Evolutionary conservation across 2,888 invertebrate species (phyloP).

Genomic region (Cerastis rubricosa): DNA sequence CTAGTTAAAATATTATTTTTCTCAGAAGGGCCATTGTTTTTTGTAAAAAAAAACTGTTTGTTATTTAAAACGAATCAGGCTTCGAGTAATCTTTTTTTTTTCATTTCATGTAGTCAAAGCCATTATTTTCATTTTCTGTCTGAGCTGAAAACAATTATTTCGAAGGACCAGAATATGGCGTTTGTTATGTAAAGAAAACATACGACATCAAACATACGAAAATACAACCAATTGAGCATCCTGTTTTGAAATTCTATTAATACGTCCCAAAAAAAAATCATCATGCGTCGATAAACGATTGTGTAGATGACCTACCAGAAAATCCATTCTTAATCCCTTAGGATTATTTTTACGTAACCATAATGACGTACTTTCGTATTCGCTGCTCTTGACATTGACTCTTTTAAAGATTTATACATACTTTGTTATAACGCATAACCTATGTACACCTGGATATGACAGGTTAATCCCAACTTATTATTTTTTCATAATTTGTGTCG

Average conservation of each 20-base stretch:
- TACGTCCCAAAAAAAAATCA: not conserved
- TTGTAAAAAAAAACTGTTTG: not conserved
- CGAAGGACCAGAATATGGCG: not conserved
- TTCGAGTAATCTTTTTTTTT: no score
- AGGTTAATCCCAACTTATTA: not conserved
- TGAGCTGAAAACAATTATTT: not conserved
- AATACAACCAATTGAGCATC: not conserved
- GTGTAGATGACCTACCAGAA: conserved; percentile 9
- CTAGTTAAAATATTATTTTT: not conserved
- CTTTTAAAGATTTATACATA: conserved; percentile 11
- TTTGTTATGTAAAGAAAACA: not conserved
- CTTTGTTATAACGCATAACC: conserved; percentile 2
- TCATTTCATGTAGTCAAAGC: not conserved
- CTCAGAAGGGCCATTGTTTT: not conserved
- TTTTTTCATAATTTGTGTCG: not conserved
- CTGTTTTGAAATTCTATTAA: not conserved
- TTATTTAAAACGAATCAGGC: no score
- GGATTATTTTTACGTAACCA: conserved; percentile 39
- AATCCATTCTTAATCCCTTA: conserved; percentile 25
- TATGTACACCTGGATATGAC: conserved; percentile 17
- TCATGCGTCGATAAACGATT: not conserved
- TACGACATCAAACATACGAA: not conserved
- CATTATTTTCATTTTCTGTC: not conserved
- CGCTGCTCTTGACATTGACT: conserved; percentile 50
- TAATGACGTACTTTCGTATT: conserved; percentile 13